A percentile compares a stretch with the other conserved stretches of the same genome.
phyloP scores from a whole-genome alignment of 2,113 vertebrate genomes.

The Passer domesticus region DNA sequence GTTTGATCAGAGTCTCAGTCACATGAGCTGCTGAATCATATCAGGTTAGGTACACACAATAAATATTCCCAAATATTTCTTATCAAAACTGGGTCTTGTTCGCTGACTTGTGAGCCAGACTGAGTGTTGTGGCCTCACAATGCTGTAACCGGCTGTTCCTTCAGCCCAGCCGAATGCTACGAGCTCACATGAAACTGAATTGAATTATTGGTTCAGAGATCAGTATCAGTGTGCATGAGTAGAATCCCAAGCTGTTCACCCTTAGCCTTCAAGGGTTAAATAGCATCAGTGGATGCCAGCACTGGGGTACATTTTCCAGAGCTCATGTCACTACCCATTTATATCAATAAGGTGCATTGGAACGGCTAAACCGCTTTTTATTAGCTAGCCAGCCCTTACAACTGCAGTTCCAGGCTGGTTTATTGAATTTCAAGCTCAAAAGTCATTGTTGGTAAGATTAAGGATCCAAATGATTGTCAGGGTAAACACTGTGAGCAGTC shows the following conservation, averaged over 20 bases:
- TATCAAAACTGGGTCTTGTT: neutral
- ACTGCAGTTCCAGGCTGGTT: neutral
- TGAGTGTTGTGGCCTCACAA: neutral
- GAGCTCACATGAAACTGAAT: neutral
- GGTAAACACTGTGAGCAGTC: neutral
- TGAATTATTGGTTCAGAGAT: neutral
- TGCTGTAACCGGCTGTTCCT: neutral
- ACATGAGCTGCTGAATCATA: neutral
- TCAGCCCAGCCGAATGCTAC: accelerated
- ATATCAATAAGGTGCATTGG: neutral
- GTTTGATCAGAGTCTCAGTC: neutral
- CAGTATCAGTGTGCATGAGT: neutral
- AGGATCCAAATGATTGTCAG: slow-evolving; percentile 23
- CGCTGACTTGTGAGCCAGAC: neutral
- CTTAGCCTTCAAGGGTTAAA: neutral
- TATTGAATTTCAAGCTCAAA: slow-evolving; percentile 42
- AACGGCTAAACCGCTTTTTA: slow-evolving; percentile 54
- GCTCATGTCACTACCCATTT: slow-evolving; percentile 9
- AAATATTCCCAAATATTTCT: neutral
- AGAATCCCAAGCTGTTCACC: neutral
- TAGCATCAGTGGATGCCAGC: neutral
- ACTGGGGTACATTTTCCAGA: neutral
- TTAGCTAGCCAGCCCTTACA: slow-evolving; percentile 7
- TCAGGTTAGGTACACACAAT: neutral
- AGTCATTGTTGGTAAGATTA: slow-evolving; percentile 38